Evolutionary conservation across 2,888 invertebrate genomes (phyloP).

Genomic region (Caenorhabditis angaria): DNA sequence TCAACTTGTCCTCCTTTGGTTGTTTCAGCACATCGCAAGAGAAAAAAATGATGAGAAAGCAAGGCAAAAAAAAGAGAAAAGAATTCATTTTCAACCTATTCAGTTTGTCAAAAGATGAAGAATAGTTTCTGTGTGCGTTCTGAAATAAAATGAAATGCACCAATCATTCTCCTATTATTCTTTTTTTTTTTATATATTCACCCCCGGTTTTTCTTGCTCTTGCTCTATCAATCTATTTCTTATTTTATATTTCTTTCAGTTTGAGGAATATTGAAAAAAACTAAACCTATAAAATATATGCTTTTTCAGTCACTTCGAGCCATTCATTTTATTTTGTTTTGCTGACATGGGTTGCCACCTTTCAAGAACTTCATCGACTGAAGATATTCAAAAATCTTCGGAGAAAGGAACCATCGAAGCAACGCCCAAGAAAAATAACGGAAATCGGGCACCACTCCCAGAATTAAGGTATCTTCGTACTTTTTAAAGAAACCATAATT

Average conservation of each 20-base stretch:
- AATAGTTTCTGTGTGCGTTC: not conserved
- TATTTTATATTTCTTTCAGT: not conserved
- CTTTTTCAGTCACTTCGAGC: too few relatives aligned
- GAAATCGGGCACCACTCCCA: not conserved
- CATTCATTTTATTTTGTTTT: not conserved
- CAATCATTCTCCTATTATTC: not conserved
- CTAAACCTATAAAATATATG: slow-evolving; percentile 1
- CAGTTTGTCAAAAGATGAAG: not conserved
- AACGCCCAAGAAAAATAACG: not conserved
- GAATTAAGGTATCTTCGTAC: not conserved
- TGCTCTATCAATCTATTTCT: not conserved
- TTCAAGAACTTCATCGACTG: slow-evolving; percentile 51
- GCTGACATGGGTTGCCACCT: slow-evolving; percentile 57
- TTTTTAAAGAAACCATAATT: not conserved
- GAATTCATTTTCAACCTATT: slow-evolving; percentile 4
- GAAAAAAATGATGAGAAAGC: slow-evolving; percentile 1
- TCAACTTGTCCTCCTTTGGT: not conserved
- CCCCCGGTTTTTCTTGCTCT: not conserved
- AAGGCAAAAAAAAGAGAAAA: not conserved
- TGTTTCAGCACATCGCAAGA: slow-evolving; percentile 1
- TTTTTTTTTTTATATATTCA: not conserved
- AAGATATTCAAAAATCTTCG: slow-evolving; percentile 34
- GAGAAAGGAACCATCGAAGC: slow-evolving; percentile 14
- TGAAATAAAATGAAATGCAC: not conserved
- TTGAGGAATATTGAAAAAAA: not conserved